Evolutionary conservation across 1,140 invertebrate species (phyloP).

Genomic region (Zeugodacus cucurbitae): DNA sequence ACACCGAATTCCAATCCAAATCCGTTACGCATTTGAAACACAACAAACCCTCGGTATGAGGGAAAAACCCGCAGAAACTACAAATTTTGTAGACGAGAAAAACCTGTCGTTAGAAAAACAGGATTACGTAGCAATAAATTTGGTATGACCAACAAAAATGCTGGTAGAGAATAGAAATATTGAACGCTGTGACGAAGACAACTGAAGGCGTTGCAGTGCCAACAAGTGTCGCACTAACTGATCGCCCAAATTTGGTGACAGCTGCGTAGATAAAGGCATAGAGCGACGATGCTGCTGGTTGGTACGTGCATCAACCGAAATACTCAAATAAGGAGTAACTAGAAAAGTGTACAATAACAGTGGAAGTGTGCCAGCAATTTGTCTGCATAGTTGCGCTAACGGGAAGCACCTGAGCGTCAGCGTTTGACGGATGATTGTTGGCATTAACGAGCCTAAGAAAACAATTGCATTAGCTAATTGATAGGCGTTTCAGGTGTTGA

Average conservation of each 20-base stretch:
- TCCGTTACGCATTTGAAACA: constrained; percentile 33
- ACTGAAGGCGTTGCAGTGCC: constrained; percentile 57
- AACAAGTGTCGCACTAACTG: constrained; percentile 61
- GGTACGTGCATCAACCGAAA: not conserved
- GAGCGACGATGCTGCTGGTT: not conserved
- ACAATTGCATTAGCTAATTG: constrained; percentile 20
- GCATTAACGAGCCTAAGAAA: not conserved
- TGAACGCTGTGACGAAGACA: not conserved
- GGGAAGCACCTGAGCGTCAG: not conserved
- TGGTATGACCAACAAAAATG: not conserved
- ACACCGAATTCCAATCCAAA: constrained; percentile 10
- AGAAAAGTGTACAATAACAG: too few species aligned
- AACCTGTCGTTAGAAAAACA: constrained; percentile 34
- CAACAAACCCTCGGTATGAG: not conserved
- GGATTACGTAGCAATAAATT: not conserved
- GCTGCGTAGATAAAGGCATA: not conserved
- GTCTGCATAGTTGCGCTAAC: not conserved
- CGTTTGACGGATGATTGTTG: not conserved
- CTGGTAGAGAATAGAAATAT: not conserved
- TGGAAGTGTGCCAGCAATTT: not conserved
- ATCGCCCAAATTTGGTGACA: not conserved
- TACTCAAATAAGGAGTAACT: not conserved
- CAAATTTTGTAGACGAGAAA: not conserved
- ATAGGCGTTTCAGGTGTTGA: not conserved
- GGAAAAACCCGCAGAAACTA: constrained; percentile 39